Evolutionary conservation across 1,140 invertebrate genomes (phyloP).

Genomic region (Tigriopus japonicus): DNA sequence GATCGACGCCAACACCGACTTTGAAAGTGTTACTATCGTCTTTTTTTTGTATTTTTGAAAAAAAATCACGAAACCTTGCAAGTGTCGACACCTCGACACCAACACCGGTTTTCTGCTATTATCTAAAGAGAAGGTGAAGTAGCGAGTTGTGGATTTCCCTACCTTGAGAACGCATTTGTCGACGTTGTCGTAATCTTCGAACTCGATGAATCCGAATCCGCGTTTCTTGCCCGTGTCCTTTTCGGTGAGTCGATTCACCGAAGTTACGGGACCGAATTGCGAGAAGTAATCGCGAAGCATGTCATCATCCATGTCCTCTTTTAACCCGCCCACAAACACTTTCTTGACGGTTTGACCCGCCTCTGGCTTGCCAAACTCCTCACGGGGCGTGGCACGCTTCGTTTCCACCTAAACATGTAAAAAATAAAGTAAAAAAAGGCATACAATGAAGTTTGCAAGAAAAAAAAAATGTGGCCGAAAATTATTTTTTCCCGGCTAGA

Average conservation of each 20-base stretch:
- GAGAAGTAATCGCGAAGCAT: constrained; percentile 60
- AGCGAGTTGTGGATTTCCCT: no score
- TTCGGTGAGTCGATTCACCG: constrained; percentile 72
- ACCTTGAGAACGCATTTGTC: constrained; percentile 70
- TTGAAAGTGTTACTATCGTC: no score
- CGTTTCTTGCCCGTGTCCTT: constrained; percentile 75
- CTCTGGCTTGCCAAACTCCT: constrained; percentile 73
- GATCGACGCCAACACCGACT: no score
- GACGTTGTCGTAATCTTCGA: constrained; percentile 88
- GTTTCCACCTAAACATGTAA: constrained; percentile 27
- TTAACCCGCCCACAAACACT: constrained; percentile 76
- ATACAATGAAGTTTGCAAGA: no score
- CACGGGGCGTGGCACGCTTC: constrained; percentile 35
- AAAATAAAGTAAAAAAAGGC: no score
- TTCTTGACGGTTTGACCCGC: constrained; percentile 86
- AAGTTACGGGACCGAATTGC: constrained; percentile 57
- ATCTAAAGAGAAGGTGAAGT: no score
- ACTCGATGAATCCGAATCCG: constrained; percentile 86
- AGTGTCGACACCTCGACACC: no score
- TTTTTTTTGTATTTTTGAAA: no score
- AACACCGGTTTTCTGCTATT: no score
- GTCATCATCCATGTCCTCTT: constrained; percentile 72
- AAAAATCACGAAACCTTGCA: no score
- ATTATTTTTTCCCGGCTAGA: no score
- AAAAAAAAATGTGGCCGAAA: no score